Base-by-base conservation (phyloP, 2,797 vertebrate species). In the Danio albolineatus region DNA sequence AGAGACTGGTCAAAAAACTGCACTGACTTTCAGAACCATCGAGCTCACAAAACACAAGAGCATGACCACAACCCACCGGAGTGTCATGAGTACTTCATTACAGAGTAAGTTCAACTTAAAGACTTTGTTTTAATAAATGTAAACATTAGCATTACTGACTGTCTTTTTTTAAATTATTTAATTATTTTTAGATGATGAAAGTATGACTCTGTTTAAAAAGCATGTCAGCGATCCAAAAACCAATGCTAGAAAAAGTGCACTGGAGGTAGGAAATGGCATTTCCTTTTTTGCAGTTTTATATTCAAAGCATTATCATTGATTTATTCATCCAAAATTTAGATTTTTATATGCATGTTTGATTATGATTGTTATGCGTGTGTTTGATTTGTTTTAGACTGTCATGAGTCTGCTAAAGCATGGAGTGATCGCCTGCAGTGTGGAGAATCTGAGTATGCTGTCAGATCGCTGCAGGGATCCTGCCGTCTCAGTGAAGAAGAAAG, bases 401-500 rank as follows among this genome's bases (percentile, higher is more conserved):
- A 83, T 91, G 83, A 95, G 88, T 59, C 90, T 99, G 73, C 88
- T 99, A 88, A 98, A 96, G 80, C 92, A 96, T 51, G 81, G 81
- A 0, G 84, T 95, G 51, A 76, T 96, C 81, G 85, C 91, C 0
- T 78, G 91, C 51, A 92, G 83, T 36, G 81, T 82, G 1, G 94
- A 95, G 73, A 96, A 96, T 76, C 80, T 99, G 80, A 54, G 79
- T 0, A 61, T 89, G 0, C 89, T 99, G 46, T 95, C 91, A 0
- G 96, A 97, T 8, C 96, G 95, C 1, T 95, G 96, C 87, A 94
- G 97, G 46, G 98, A 99, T 86, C 93, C 96, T 0, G 94, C 96
- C 0, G 84, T 97, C 5, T 98, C 97, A 0, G 98, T 99, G 62
- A 93, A 95, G 84, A 99, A 98, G 82, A 98, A 98, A 84, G 94